Percentiles rank a stretch among this genome's conserved stretches.
These are phyloP conservation scores for Osedax frankpressi DNA, from an alignment of 2,888 invertebrate species.

Conservation along the genomic window DNA sequence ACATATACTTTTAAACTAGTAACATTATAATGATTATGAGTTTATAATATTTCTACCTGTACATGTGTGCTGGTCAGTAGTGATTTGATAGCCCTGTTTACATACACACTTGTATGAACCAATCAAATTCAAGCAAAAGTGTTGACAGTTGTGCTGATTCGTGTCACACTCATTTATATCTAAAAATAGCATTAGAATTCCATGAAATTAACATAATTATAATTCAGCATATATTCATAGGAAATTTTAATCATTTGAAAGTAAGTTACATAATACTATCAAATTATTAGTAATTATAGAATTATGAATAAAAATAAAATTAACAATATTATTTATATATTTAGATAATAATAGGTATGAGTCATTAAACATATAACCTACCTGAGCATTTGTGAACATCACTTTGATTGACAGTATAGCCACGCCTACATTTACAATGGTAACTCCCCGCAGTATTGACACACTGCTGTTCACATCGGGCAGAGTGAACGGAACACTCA, in stretches of 20 bases:
- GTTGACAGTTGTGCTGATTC: constrained; percentile 31
- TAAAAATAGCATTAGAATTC: too few relatives aligned
- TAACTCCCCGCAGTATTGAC: constrained; percentile 23
- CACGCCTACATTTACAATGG: constrained; percentile 21
- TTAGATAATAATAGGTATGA: neutral
- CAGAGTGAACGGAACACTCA: constrained; percentile 6
- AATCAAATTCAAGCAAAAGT: constrained; percentile 24
- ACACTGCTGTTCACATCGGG: constrained; percentile 22
- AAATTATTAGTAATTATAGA: neutral
- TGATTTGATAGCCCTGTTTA: constrained; percentile 20
- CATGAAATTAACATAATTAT: neutral
- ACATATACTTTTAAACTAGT: neutral
- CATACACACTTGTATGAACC: constrained; percentile 25
- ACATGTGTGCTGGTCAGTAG: neutral
- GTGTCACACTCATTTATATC: constrained; percentile 6
- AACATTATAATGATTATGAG: neutral
- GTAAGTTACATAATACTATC: neutral
- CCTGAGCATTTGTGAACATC: neutral
- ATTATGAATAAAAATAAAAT: neutral
- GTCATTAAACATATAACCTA: neutral
- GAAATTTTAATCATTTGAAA: neutral
- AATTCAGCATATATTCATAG: neutral
- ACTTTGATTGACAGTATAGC: constrained; percentile 23
- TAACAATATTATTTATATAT: constrained; percentile 8
- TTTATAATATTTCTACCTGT: neutral